Base-by-base conservation (phyloP, 2,797 vertebrate species). In the Ptychadena robeensis region DNA sequence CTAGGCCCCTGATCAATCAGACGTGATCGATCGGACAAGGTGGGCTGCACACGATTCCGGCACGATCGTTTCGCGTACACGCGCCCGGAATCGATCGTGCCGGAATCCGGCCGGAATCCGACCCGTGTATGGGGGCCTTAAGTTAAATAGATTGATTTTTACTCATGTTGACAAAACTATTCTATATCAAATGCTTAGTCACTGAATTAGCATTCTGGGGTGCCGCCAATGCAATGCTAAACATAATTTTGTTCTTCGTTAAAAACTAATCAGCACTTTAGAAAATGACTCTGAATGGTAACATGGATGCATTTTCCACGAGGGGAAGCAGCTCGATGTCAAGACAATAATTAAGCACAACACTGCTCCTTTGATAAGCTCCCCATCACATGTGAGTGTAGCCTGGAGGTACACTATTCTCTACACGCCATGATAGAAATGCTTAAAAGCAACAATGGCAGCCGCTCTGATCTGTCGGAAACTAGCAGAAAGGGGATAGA, bases 311-410 rank as follows among this genome's bases (percentile, higher is more conserved):
- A 27, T 37, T 68, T 32, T 66, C 73, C 38, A 15, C 27, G 48
- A 65, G 73, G 73, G 27, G 12, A 27, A 27, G 53, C 18, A 30
- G 27, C 48, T 40, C 40, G 81, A 35, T 82, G 66, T 71, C 73
- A 82, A 76, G 73, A 77, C 73, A 61, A 53, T 82, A 70, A 82
- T 77, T 82, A 82, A 71, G 73, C 73, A 44, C 15, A 77, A 64
- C 68, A 64, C 9, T 53, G 4, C 31, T 82, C 34, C 73, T 71
- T 76, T 76, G 64, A 69, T 75, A 69, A 61, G 31, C 61, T 44
- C 28, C 27, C 72, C 72, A 68, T 69, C 53, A 32, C 70, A 35
- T 82, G 9, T n/a, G 31, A 61, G 22, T 63, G 48, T 68, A 27
- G 63, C 73, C 53, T 53, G 9, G 35, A 71, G 80, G 66, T 48